These are phyloP conservation scores for Etheostoma nigrum DNA, from an alignment of 2,797 vertebrate species.

Conservation along the genomic window DNA sequence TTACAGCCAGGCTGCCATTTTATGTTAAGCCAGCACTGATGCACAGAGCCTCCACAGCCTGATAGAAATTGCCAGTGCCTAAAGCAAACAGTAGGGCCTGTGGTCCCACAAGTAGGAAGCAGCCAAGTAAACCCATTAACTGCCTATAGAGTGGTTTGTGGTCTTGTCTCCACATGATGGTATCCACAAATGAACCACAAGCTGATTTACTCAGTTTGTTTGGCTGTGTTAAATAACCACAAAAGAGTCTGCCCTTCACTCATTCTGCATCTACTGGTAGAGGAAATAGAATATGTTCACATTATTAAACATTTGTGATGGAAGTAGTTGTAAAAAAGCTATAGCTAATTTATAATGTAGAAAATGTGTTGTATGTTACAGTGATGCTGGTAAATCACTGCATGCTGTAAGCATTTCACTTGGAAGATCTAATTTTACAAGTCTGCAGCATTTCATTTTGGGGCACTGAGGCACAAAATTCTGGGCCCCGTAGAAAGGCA, in stretches of 20 bases:
- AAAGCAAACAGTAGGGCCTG: conserved; percentile 75
- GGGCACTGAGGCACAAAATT: conserved; percentile 59
- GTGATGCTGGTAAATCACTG: conserved; percentile 65
- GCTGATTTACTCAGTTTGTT: conserved; percentile 59
- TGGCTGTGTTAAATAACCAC: conserved; percentile 45
- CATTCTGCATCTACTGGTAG: conserved; percentile 4
- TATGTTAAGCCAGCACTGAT: conserved; percentile 68
- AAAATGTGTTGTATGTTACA: conserved; percentile 37
- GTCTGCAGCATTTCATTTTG: conserved; percentile 74
- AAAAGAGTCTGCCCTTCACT: conserved; percentile 27
- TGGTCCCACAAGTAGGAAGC: conserved; percentile 74
- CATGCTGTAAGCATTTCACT: conserved; percentile 64
- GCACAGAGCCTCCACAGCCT: conserved; percentile 64
- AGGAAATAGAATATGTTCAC: conserved; percentile 20
- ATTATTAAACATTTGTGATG: conserved; percentile 22
- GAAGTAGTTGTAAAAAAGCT: conserved; percentile 30
- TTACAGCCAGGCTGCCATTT: conserved; percentile 65
- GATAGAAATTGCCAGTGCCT: conserved; percentile 70
- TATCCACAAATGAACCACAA: conserved; percentile 64
- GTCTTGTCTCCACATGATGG: conserved; percentile 51
- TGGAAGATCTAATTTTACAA: conserved; percentile 73
- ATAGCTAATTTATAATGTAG: conserved; percentile 38
- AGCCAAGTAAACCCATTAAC: conserved; percentile 79
- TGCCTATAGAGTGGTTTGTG: conserved; percentile 71
- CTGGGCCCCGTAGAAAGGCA: too few species aligned